Percentiles rank a stretch among this genome's conserved stretches.
Conservation (phyloP, 2,797 vertebrate genomes). For the Crocidura indochinensis region DNA sequence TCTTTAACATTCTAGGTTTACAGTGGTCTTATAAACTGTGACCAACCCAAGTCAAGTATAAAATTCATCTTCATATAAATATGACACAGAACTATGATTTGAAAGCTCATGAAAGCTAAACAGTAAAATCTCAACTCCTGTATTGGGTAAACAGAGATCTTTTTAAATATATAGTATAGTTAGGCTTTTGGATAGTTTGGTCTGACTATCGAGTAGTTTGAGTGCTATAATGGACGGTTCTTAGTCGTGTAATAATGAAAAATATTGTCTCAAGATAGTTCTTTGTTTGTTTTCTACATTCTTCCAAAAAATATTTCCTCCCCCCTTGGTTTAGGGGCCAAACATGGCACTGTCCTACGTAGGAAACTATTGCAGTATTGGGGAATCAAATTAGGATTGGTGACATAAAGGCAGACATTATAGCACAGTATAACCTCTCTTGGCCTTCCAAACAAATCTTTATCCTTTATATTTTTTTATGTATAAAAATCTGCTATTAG, state of each 20-base stretch:
- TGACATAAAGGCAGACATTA: too few species aligned
- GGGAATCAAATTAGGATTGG: too few species aligned
- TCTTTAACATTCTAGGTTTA: not conserved
- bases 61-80: not conserved
- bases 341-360: too few species aligned
- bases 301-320: too few species aligned
- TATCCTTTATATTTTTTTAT: accelerated
- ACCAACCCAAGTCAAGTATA: too few species aligned
- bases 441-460: not conserved
- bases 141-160: not conserved
- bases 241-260: not conserved
- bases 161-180: not conserved
- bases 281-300: not conserved
- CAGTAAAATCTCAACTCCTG: not conserved
- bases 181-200: too few species aligned
- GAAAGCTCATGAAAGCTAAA: not conserved
- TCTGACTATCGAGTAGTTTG: too few species aligned
- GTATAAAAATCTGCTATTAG: not conserved
- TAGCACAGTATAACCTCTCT: not conserved
- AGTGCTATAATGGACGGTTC: too few species aligned
- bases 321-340: too few species aligned
- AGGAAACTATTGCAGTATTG: too few species aligned
- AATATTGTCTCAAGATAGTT: not conserved
- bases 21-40: not conserved
- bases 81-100: not conserved